Evolutionary conservation across 2,888 invertebrate genomes (phyloP).

Genomic region (Morpho helenor): DNA sequence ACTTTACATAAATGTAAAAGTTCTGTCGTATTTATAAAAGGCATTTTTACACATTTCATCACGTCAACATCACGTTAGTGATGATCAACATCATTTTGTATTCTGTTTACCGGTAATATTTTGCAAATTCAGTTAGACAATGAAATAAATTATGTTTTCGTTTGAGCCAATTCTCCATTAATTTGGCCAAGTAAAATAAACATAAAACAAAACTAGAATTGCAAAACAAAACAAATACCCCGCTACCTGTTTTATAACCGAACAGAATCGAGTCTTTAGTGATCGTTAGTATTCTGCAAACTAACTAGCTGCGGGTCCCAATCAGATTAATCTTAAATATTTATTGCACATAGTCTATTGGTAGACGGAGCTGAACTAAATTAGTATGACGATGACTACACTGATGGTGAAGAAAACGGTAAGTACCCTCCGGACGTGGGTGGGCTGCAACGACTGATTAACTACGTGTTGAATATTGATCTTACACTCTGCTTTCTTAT

Average conservation of each 20-base stretch:
- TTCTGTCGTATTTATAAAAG: neutral
- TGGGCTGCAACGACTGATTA: constrained; percentile 67
- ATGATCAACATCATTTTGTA: no score
- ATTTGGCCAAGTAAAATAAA: constrained; percentile 27
- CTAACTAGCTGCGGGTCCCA: constrained; percentile 55
- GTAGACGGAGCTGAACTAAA: constrained; percentile 61
- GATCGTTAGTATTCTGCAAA: constrained; percentile 64
- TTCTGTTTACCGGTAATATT: no score
- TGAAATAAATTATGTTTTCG: constrained; percentile 16
- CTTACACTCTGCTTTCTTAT: constrained; percentile 18
- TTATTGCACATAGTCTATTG: constrained; percentile 73
- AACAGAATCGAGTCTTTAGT: constrained; percentile 39
- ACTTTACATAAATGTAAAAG: neutral
- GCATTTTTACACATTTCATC: no score
- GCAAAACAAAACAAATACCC: constrained; percentile 33
- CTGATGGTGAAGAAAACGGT: constrained; percentile 72
- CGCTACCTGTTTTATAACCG: constrained; percentile 33
- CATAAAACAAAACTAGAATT: constrained; percentile 28
- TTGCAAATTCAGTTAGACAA: neutral
- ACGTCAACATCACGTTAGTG: no score
- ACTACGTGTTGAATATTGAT: constrained; percentile 70
- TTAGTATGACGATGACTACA: constrained; percentile 73
- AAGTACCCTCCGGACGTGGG: constrained; percentile 63
- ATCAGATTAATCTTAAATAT: constrained; percentile 79
- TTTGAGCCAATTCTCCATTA: constrained; percentile 20